Evolutionary conservation across 2,888 invertebrate genomes (phyloP), one percentile per base, ranked within the genome.

Genomic region (Lydus trimaculatus): DNA sequence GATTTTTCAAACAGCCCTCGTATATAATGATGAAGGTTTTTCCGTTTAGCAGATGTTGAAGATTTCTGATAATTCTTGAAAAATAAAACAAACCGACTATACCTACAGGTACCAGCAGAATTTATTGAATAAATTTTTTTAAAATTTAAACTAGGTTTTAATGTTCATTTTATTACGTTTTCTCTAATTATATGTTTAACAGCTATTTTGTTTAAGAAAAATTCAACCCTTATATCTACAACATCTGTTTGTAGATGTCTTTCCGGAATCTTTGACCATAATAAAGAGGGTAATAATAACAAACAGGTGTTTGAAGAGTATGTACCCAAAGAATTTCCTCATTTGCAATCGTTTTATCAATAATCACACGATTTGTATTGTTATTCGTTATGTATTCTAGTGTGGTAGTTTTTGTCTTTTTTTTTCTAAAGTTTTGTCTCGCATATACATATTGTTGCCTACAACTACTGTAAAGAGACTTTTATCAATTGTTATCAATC

Each of bases 401-500:
- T 67, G 65, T 75, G 72, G 67, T 76, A 4, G 73, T 75, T 73
- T 74, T 74, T 76, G 76, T 75, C 74, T 74, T 74, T 74, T 76
- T 75, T 75, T 75, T 74, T 74, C 73, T 70, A 72, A 75, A 72
- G 72, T 69, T 25, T 48, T 58, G 17, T 58, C 58, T 64, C 60
- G 52, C 63, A 31, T 64, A 63, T 66, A 67, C 63, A 23, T 31
- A n/a, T 15, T 36, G 36, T 36, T 43, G 43, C 17, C 43, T 39
- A 17, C n/a, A n/a, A n/a, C 67, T 33, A 75, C 73, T 65, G 75
- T 74, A 77, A 78, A 76, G 75, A 75, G 71, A 20, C 23, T 75
- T 76, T 81, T 82, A 82, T 82, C 82, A 78, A 64, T 73, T 75
- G 78, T 81, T 81, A 81, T 82, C 81, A 80, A 81, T 80, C 79